Evolutionary conservation across 2,113 vertebrate genomes (phyloP), one percentile per base, ranked within the genome.

Genomic region (Carassius gibelio): DNA sequence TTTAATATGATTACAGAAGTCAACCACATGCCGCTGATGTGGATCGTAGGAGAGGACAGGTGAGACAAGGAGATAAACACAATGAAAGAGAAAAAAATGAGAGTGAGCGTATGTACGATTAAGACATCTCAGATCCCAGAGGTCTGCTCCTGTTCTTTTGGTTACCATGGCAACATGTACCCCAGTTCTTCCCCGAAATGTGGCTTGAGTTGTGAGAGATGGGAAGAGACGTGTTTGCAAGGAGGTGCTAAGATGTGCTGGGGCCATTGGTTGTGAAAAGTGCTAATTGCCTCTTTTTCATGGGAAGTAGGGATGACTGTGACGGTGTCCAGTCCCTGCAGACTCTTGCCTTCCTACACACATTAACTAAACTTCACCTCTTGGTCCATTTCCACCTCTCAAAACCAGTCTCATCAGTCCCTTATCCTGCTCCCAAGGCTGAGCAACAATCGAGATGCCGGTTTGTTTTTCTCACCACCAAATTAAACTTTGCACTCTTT

Each of bases 271-370:
- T 21, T 82, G 74, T 84, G 77, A 69, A 86, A 87, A 80, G 85
- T 88, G 88, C 77, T 87, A 87, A 90, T 89, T 88, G 85, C 83
- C 34, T 87, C 79, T 45, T 19, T 88, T 88, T 88, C 48, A 69
- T 75, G 71, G n/a, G 82, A 74, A 79, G 85, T 42, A 88, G 55
- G 38, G 38, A n/a, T 34, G 61, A 76, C 69, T 74, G 72, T 76
- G 81, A 48, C 74, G 4, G 30, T 45, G 78, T 76, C 34, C 75
- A 62, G 50, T 82, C 77, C 57, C 72, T 69, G 64, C 6, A 50
- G 75, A 77, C 11, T 26, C 52, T 61, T 77, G 36, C 61, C 52
- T 69, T 76, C 45, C 64, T n/a, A 78, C 55, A 81, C 76, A 85
- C 78, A 86, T 83, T 72, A 72, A 52, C 68, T 23, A 72, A 83